A percentile compares a stretch with the other conserved stretches of the same genome.
phyloP scores from a whole-genome alignment of 2,797 vertebrate species.

The Phyllotis vaccarum region DNA sequence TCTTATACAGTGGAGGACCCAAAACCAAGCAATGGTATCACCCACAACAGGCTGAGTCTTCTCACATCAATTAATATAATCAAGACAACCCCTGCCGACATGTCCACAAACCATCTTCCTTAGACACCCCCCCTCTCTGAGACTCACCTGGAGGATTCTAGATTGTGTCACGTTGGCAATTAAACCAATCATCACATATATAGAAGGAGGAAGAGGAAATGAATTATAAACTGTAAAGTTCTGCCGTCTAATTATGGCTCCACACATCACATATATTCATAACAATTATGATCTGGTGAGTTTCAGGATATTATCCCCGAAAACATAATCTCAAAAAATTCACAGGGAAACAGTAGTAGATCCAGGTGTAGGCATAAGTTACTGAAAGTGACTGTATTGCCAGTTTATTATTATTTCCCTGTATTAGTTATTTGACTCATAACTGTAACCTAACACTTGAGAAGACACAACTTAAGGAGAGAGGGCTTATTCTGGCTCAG shows the following conservation, averaged over 20 bases:
- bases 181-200: neutral
- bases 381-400: neutral
- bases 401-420: neutral
- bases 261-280: neutral
- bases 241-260: neutral
- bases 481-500: neutral
- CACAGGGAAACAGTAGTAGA: neutral
- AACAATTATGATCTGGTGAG: neutral
- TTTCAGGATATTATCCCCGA: neutral
- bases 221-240: neutral
- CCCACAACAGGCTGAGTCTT: neutral
- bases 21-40: neutral
- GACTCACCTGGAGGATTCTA: neutral
- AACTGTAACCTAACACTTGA: neutral
- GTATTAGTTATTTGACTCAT: neutral
- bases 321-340: neutral
- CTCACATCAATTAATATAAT: neutral
- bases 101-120: neutral
- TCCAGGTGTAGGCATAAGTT: neutral
- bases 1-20: neutral
- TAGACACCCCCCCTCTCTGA: neutral
- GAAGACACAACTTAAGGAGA: neutral
- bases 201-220: neutral
- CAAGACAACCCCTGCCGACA: neutral
- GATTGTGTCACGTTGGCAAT: neutral